Evolutionary conservation across 2,797 vertebrate genomes (phyloP).

Genomic region (Enteromius thamalakanensis): DNA sequence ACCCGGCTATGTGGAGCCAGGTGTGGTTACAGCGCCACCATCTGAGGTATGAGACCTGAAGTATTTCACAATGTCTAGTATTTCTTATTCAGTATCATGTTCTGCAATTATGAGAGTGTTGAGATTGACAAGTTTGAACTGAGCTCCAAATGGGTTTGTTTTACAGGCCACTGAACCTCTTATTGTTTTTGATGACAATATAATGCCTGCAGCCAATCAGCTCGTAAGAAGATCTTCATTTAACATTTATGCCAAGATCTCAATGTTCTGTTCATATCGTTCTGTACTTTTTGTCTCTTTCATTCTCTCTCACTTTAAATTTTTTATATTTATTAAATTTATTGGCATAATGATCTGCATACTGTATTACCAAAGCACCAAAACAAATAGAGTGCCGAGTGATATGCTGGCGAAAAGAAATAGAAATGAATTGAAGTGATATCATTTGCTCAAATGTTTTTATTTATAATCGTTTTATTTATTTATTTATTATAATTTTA

Average conservation of each 20-base stretch:
- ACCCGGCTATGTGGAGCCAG: constrained; percentile 58
- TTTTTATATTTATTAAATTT: neutral
- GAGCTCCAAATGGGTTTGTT: constrained; percentile 9
- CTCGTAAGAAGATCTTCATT: constrained; percentile 47
- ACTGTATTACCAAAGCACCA: neutral
- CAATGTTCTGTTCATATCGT: neutral
- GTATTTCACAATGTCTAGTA: neutral
- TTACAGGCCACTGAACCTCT: constrained; percentile 72
- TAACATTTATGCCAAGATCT: neutral
- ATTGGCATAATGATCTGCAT: neutral
- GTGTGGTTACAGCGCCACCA: neutral
- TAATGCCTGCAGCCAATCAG: constrained; percentile 56
- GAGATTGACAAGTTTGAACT: neutral
- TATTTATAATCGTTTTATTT: neutral
- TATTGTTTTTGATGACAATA: constrained; percentile 74
- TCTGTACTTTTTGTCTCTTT: neutral
- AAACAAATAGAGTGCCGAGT: neutral
- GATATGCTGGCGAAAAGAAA: neutral
- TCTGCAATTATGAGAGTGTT: neutral
- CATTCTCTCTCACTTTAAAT: neutral
- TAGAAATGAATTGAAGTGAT: neutral
- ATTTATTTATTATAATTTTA: neutral
- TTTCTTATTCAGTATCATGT: neutral
- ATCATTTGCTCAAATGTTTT: neutral
- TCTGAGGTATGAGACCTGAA: constrained; percentile 16